Conservation (phyloP, 23 tunicate genomes). For the Oikopleura vanhoeffeni region DNA sequence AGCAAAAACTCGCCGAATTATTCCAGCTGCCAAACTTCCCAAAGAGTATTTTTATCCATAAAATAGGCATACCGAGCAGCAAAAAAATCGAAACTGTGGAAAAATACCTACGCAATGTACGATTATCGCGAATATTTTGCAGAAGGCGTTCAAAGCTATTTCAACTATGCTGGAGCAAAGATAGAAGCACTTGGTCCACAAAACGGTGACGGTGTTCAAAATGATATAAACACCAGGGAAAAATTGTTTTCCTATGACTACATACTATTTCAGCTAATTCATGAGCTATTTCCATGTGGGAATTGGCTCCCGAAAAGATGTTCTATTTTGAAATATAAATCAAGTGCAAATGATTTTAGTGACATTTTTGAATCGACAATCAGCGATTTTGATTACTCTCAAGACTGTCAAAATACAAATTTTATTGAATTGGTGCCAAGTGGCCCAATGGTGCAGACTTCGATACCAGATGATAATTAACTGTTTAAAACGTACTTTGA, state of each 20-base stretch:
- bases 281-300: neutral
- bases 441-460: too few relatives aligned
- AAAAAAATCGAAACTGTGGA: neutral
- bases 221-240: neutral
- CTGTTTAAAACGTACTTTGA: too few relatives aligned
- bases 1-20: too few relatives aligned
- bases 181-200: neutral
- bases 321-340: neutral
- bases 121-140: neutral
- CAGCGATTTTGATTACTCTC: too few relatives aligned
- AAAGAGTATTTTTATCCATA: too few relatives aligned
- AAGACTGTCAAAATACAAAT: too few relatives aligned
- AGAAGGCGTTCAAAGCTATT: neutral
- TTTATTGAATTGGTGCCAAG: too few relatives aligned
- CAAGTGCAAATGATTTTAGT: too few relatives aligned
- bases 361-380: too few relatives aligned
- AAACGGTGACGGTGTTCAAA: neutral
- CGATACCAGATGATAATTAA: too few relatives aligned
- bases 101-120: neutral
- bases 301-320: neutral
- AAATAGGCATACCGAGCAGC: neutral
- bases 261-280: neutral
- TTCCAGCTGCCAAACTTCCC: too few relatives aligned
- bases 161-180: neutral
- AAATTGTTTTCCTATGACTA: neutral